Percentiles rank a stretch among this genome's conserved stretches.
phyloP scores from a whole-genome alignment of 2,113 vertebrate species.

The Grammomys dolichurus region DNA sequence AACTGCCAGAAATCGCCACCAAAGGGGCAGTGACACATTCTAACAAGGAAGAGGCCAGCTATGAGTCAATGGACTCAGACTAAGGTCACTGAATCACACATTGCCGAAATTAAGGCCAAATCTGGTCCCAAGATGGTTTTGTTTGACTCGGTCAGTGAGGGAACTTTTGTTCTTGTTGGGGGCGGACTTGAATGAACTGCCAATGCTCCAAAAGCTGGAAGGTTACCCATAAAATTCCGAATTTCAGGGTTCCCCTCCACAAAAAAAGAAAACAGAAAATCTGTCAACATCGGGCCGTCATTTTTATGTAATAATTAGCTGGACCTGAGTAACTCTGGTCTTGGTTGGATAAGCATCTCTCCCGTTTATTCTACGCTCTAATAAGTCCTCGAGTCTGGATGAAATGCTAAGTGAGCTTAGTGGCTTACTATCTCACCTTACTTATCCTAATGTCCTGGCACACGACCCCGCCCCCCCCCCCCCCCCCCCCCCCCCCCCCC shows the following conservation, averaged over 20 bases:
- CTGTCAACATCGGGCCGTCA: background rate
- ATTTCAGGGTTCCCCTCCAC: slow-evolving; percentile 27
- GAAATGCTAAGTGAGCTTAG: background rate
- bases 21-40: background rate
- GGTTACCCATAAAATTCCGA: slow-evolving; percentile 26
- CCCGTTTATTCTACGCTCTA: background rate
- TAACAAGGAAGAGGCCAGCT: slow-evolving; percentile 4
- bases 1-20: background rate
- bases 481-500: fast-evolving
- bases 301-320: background rate
- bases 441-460: background rate
- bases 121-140: background rate
- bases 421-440: background rate
- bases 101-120: background rate
- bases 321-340: background rate
- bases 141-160: background rate
- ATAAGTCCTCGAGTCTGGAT: background rate
- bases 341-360: background rate
- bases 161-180: background rate
- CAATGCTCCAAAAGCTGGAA: background rate
- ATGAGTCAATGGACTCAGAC: background rate
- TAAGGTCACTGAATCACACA: background rate
- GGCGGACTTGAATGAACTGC: slow-evolving; percentile 17
- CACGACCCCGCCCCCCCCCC: fast-evolving
- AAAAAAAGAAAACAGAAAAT: slow-evolving; percentile 6